These are phyloP conservation scores for Addax nasomaculatus DNA, from an alignment of 2,113 vertebrate genomes.

Conservation along the genomic window DNA sequence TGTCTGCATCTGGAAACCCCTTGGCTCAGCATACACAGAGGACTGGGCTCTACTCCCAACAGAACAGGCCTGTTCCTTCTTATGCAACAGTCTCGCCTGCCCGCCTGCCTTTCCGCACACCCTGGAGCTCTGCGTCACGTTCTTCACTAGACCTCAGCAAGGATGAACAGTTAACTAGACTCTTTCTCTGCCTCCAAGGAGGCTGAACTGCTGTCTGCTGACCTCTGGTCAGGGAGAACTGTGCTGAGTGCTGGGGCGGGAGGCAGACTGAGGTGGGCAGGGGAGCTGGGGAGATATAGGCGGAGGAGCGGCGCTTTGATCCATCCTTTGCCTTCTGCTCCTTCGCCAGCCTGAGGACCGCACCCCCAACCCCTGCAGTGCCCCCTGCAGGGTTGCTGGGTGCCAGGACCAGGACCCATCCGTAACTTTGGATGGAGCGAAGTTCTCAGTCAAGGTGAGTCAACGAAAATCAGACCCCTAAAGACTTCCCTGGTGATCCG, in stretches of 20 bases:
- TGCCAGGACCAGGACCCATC: neutral
- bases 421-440: neutral
- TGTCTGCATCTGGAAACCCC: neutral
- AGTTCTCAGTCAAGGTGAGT: neutral
- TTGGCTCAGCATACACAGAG: neutral
- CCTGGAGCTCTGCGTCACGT: neutral
- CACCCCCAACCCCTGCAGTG: neutral
- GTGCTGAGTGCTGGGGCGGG: neutral
- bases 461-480: neutral
- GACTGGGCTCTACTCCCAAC: neutral
- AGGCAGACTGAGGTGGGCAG: neutral
- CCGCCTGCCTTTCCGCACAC: neutral
- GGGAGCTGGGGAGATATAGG: neutral
- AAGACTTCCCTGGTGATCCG: neutral
- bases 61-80: neutral
- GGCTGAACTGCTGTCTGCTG: neutral
- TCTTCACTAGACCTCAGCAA: neutral
- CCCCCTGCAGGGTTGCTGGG: neutral
- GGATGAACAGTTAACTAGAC: neutral
- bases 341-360: neutral
- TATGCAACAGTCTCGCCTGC: neutral
- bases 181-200: neutral
- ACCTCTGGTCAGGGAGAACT: neutral
- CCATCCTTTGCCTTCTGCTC: neutral
- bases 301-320: rapidly evolving